phyloP scores from a whole-genome alignment of 2,113 vertebrate genomes.

The Daphoenositta chrysoptera region DNA sequence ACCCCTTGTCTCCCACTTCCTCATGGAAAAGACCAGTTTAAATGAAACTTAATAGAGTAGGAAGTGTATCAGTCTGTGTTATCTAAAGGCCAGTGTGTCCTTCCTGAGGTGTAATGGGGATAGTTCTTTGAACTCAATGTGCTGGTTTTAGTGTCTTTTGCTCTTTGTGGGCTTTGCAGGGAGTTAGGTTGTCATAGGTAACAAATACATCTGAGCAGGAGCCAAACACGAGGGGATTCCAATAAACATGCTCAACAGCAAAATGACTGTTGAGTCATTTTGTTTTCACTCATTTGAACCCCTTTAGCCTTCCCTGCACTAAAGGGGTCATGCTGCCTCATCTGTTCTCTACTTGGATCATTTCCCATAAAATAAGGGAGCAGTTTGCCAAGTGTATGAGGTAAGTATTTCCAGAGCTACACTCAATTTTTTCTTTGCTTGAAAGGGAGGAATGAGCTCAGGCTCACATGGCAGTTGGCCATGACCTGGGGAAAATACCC shows the following conservation, averaged over 20 bases:
- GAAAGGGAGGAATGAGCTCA: neutral
- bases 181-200: slow-evolving; percentile 52
- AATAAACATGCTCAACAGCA: slow-evolving; percentile 21
- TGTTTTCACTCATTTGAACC: slow-evolving; percentile 44
- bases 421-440: slow-evolving; percentile 59
- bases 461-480: slow-evolving; percentile 2
- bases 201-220: slow-evolving; percentile 46
- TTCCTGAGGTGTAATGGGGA: neutral
- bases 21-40: neutral
- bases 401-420: slow-evolving; percentile 74
- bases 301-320: slow-evolving; percentile 21
- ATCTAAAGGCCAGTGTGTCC: neutral
- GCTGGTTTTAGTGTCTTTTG: neutral
- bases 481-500: slow-evolving; percentile 27
- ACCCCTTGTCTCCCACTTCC: neutral
- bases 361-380: slow-evolving; percentile 81
- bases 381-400: slow-evolving; percentile 71
- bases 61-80: neutral
- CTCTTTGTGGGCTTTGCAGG: slow-evolving; percentile 5
- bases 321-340: slow-evolving; percentile 57
- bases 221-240: slow-evolving; percentile 43
- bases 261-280: slow-evolving; percentile 63
- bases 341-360: slow-evolving; percentile 77
- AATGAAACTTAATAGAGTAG: neutral
- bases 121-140: neutral